phyloP scores from a whole-genome alignment of 2,797 vertebrate species.

The Hydrocynus forskahlii region DNA sequence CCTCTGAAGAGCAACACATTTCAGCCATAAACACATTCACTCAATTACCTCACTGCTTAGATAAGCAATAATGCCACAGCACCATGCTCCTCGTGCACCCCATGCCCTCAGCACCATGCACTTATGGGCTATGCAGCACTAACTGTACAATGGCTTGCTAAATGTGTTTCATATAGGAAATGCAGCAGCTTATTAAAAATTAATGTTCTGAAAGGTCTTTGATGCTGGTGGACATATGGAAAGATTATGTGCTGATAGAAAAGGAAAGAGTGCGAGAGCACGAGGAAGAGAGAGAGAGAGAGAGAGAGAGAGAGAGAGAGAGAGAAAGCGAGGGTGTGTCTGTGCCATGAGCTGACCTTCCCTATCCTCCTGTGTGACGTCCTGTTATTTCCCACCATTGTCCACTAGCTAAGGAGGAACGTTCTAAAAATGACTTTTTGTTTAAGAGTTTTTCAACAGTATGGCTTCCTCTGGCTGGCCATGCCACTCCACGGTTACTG shows the following conservation, averaged over 20 bases:
- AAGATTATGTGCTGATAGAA: slow-evolving; percentile 32
- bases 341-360: slow-evolving; percentile 74
- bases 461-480: slow-evolving; percentile 78
- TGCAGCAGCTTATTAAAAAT: slow-evolving; percentile 9
- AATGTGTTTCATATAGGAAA: slow-evolving; percentile 11
- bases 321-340: slow-evolving; percentile 37
- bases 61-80: slow-evolving; percentile 3
- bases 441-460: slow-evolving; percentile 83
- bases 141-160: background rate
- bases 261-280: background rate
- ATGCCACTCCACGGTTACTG: slow-evolving; percentile 68
- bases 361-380: slow-evolving; percentile 75
- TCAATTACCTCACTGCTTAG: slow-evolving; percentile 29
- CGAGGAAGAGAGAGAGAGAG: background rate
- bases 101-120: background rate
- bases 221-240: slow-evolving; percentile 1
- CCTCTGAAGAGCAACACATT: slow-evolving; percentile 27
- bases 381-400: slow-evolving; percentile 90
- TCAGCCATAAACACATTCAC: slow-evolving; percentile 39
- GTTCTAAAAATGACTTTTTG: slow-evolving; percentile 91
- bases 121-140: slow-evolving; percentile 4
- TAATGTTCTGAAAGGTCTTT: slow-evolving; percentile 20
- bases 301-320: slow-evolving; percentile 16
- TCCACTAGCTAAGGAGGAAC: slow-evolving; percentile 77
- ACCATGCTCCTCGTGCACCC: slow-evolving; percentile 1